Percentiles rank a stretch among this genome's conserved stretches.
These are phyloP conservation scores for Salpingus planirostris DNA, from an alignment of 2,888 invertebrate species.

Conservation along the genomic window DNA sequence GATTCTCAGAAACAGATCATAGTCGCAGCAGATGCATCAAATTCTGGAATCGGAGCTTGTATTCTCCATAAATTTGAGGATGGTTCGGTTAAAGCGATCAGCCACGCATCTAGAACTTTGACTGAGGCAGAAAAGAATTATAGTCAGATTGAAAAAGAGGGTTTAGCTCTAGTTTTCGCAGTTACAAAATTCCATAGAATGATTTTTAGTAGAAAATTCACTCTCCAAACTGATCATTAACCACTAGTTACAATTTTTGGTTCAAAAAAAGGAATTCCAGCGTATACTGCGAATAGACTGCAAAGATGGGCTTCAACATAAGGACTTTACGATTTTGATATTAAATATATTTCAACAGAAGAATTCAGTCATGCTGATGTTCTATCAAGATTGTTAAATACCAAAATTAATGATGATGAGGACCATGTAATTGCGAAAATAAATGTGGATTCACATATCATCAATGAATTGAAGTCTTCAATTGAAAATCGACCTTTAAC, in stretches of 20 bases:
- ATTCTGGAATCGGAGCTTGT: conserved; percentile 3
- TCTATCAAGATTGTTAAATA: conserved; percentile 17
- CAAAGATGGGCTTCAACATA: conserved; percentile 19
- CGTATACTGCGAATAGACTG: conserved; percentile 16
- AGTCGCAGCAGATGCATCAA: conserved; percentile 3
- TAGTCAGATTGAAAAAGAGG: conserved; percentile 31
- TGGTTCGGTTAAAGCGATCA: conserved; percentile 18
- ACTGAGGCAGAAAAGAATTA: conserved; percentile 28
- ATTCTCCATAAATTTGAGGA: conserved; percentile 11
- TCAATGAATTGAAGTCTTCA: too few relatives aligned
- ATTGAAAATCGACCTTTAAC: not conserved
- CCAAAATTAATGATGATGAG: conserved; percentile 14
- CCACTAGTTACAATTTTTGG: conserved; percentile 28
- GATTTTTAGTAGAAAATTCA: conserved; percentile 29
- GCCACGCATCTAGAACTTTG: conserved; percentile 26
- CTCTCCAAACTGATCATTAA: conserved; percentile 28
- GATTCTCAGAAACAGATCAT: conserved; percentile 3
- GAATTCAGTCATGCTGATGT: conserved; percentile 20
- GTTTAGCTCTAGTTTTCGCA: conserved; percentile 26
- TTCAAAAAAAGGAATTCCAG: conserved; percentile 21
- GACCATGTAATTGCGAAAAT: not conserved
- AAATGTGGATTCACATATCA: not conserved
- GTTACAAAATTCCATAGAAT: conserved; percentile 28
- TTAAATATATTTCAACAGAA: conserved; percentile 17
- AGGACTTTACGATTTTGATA: conserved; percentile 19